Evolutionary conservation across 1,140 invertebrate species (phyloP).

Genomic region (Polyergus mexicanus): DNA sequence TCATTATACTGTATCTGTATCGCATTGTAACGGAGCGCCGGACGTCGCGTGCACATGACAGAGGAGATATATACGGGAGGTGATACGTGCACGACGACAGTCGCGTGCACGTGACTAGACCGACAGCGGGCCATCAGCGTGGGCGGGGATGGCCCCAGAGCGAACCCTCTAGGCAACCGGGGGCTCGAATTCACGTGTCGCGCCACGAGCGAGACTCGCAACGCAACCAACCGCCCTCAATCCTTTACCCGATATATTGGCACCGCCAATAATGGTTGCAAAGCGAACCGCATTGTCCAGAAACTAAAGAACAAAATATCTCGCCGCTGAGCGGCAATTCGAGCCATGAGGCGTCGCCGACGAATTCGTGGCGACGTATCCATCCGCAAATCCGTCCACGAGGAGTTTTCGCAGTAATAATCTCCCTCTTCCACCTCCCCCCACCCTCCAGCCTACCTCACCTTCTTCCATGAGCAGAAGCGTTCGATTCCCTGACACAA

Average conservation of each 20-base stretch:
- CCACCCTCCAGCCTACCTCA: too few species aligned
- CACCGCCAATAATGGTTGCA: conserved; percentile 38
- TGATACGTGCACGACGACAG: conserved; percentile 72
- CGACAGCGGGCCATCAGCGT: conserved; percentile 13
- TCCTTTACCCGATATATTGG: conserved; percentile 45
- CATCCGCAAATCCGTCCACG: not conserved
- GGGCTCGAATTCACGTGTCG: conserved; percentile 74
- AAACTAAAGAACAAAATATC: conserved; percentile 51
- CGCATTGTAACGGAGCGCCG: conserved; percentile 55
- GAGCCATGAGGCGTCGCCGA: conserved; percentile 7
- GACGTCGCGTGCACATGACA: conserved; percentile 71
- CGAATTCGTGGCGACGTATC: not conserved
- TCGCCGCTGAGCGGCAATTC: conserved; percentile 19
- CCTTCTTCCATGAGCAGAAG: too few species aligned
- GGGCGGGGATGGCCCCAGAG: conserved; percentile 33
- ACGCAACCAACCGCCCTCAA: not conserved
- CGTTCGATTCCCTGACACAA: not conserved
- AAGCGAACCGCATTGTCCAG: conserved; percentile 43
- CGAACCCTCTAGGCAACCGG: conserved; percentile 55
- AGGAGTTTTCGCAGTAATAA: not conserved
- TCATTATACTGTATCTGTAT: conserved; percentile 49
- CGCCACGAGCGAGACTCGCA: conserved; percentile 65
- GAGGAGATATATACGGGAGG: conserved; percentile 59
- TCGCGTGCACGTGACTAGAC: conserved; percentile 74
- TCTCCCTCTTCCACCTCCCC: too few species aligned